Evolutionary conservation across 2,888 invertebrate genomes (phyloP), one percentile per base, ranked within the genome.

Genomic region (Campoletis raptor): DNA sequence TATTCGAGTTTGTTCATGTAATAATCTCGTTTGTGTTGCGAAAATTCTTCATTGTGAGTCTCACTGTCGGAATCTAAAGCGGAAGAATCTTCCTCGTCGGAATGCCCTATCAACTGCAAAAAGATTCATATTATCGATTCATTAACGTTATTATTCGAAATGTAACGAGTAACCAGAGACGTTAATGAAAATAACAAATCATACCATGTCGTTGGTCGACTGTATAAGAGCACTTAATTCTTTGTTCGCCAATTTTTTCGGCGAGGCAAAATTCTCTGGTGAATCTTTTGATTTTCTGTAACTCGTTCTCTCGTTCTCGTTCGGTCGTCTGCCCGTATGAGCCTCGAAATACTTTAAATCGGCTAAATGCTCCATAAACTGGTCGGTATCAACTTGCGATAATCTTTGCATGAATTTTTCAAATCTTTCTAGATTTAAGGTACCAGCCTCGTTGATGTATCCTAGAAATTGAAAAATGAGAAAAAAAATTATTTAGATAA

Each of bases 361-460:
- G 3, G 97, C 97, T 89, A 96, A 96, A 2, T 96, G 96, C 88
- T 97, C 97, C 89, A 96, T 96, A 92, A 98, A 98, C 89, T 96
- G 96, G 84, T 97, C 96, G 89, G 96, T 94, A 92, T 98, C 98
- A 88, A 97, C 95, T 85, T 96, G 95, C 67, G 97, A 96, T 40
- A 98, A 94, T 79, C 96, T 96, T 88, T 96, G 95, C 96, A 98
- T 96, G 92, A 98, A 99, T 90, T 96, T 96, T 93, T 99, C 97
- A 94, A 99, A 98, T 82, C 99, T 95, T 61, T 94, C 94, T 87
- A 99, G 95, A 93, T 98, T 97, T 79, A 99, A 94, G 69, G 95
- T 96, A 5, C 99, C 99, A 6, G 96, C 95, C 94, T 99, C 98
- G 94, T 99, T 99, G 87, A 99, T 97, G 92, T 99, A 99, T 4